phyloP scores from a whole-genome alignment of 1,140 invertebrate species.

The Hypothenemus hampei region DNA sequence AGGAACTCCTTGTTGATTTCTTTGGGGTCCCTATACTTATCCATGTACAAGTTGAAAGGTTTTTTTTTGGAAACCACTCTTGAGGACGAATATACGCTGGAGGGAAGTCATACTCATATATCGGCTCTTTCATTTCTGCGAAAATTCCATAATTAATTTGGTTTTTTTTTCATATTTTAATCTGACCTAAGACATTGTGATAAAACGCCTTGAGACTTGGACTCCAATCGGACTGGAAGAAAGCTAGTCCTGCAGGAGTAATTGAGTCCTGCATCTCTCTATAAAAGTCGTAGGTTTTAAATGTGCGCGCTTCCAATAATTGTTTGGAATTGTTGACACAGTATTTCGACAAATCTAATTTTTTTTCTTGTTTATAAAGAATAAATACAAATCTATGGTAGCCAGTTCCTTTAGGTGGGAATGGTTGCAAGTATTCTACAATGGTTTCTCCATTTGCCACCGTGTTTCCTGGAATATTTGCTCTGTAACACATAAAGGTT shows the following conservation, averaged over 20 bases:
- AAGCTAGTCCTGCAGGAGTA: slow-evolving; percentile 86
- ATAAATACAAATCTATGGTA: slow-evolving; percentile 91
- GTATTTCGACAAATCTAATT: slow-evolving; percentile 59
- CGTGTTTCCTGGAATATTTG: slow-evolving; percentile 82
- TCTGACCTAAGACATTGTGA: slow-evolving; percentile 67
- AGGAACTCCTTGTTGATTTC: slow-evolving; percentile 82
- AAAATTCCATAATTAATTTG: slow-evolving; percentile 9
- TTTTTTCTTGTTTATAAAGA: slow-evolving; percentile 82
- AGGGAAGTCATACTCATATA: slow-evolving; percentile 88
- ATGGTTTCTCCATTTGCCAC: slow-evolving; percentile 75
- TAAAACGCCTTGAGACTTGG: slow-evolving; percentile 71
- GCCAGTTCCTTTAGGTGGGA: slow-evolving; percentile 86
- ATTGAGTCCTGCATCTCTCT: slow-evolving; percentile 72
- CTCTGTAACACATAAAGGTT: slow-evolving; percentile 36
- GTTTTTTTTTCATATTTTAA: not conserved
- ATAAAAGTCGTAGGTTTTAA: slow-evolving; percentile 87
- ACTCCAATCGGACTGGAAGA: slow-evolving; percentile 94
- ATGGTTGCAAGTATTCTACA: slow-evolving; percentile 83
- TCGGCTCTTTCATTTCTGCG: slow-evolving; percentile 55
- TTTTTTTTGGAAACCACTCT: slow-evolving; percentile 72
- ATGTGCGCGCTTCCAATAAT: slow-evolving; percentile 66
- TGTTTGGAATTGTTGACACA: slow-evolving; percentile 47
- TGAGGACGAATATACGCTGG: slow-evolving; percentile 67
- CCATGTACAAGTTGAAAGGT: slow-evolving; percentile 87
- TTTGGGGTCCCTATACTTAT: slow-evolving; percentile 85